Evolutionary conservation across 2,113 vertebrate species (phyloP).

Genomic region (Corythoichthys haematopterus): DNA sequence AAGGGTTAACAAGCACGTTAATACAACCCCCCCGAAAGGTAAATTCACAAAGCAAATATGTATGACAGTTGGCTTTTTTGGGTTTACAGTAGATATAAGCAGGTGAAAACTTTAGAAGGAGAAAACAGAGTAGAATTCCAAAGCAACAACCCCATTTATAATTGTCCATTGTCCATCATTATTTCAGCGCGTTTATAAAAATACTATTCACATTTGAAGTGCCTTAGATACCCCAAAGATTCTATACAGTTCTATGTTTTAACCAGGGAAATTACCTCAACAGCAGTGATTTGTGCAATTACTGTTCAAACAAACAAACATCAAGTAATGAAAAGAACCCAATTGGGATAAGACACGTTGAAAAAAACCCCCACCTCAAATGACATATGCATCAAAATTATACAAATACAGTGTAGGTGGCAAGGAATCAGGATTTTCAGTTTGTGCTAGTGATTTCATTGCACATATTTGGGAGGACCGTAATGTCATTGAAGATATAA

Average conservation of each 20-base stretch:
- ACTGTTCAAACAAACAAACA: constrained; percentile 26
- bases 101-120: constrained; percentile 71
- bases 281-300: constrained; percentile 51
- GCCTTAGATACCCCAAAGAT: constrained; percentile 69
- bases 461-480: constrained; percentile 33
- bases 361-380: constrained; percentile 20
- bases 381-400: not conserved
- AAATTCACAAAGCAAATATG: constrained; percentile 59
- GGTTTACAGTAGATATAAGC: constrained; percentile 76
- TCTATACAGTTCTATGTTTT: constrained; percentile 57
- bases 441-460: constrained; percentile 58
- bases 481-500: constrained; percentile 44
- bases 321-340: constrained; percentile 27
- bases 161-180: constrained; percentile 75
- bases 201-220: constrained; percentile 99
- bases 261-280: constrained; percentile 22
- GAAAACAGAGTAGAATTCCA: constrained; percentile 51
- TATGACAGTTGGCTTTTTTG: constrained; percentile 31
- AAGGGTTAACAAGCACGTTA: constrained; percentile 42
- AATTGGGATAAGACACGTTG: constrained; percentile 15
- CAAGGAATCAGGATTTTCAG: constrained; percentile 27
- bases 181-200: constrained; percentile 92
- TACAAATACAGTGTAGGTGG: constrained; percentile 1
- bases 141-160: constrained; percentile 84
- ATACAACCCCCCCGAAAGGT: constrained; percentile 40